Base-by-base conservation (phyloP, 2,888 invertebrate species). In the Hanleya hanleyi region DNA sequence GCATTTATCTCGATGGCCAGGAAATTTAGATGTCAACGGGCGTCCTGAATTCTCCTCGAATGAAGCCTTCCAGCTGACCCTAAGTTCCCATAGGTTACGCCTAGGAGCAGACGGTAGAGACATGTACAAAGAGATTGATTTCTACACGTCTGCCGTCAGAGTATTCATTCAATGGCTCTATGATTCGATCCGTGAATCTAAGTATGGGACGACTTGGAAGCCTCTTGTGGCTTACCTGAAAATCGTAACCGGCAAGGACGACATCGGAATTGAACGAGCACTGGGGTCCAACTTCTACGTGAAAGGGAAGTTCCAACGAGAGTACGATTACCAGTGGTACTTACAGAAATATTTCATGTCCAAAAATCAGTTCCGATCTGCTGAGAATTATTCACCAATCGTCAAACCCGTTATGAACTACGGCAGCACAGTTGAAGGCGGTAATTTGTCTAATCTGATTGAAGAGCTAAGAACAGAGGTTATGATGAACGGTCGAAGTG, bases 221-320 rank as follows among this genome's bases (percentile, higher is more conserved):
- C 79, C 84, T 5, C 91, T 97, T 72, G 93, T 96, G 65, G 95
- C 96, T 0, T 96, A 96, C 90, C 96, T 96, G 91, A 96, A 96
- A 90, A 92, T 97, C 0, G 92, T 97, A 0, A 93, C 95, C 9
- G 95, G 96, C 87, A 96, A 96, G 79, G 96, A 96, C 88, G 95
- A 96, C 86, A 94, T 95, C 73, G 96, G 96, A 0, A 96, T 96
- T 70, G 95, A 95, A 0, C 95, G 96, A 26, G 96, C 96, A 0
- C 94, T 96, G 79, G 96, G 96, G 1, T 95, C 96, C 77, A 95
- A 95, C 90, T 96, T 96, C 91, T 96, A 95, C 86, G 96, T 95
- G 0, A 92, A 95, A 78, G 96, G 96, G 0, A 92, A 92, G 2
- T 86, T 86, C 69, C 92, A 96, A 0, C 92, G 93, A 7, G 93